Evolutionary conservation across 2,113 vertebrate species (phyloP), one percentile per base, ranked within the genome.

Genomic region (Halichoerus grypus): DNA sequence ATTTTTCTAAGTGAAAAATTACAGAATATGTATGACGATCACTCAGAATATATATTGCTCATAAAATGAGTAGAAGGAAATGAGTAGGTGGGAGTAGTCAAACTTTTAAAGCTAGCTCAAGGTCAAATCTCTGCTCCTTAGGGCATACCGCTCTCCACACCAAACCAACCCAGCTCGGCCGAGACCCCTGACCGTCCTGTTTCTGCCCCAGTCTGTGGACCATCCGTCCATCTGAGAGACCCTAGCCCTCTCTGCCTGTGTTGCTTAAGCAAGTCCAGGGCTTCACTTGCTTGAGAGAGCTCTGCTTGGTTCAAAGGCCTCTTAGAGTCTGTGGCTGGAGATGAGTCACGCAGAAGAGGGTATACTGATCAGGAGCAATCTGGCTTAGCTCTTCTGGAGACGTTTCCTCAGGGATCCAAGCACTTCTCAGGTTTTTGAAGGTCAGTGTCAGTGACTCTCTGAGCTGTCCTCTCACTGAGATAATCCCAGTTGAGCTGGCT

Each of bases 1-100:
- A 71, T 85, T 98, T 97, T 98, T 98, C 96, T 95, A 97, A 79
- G 76, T 97, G 92, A 69, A 93, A 94, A 90, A 92, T 97, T 87
- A 98, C 61, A 93, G 98, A 97, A 81, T 97, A 95, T 96, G 95
- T 92, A 86, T 96, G 97, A 94, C 61, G 85, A 98, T 95, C 94
- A 94, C 85, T 97, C 79, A 97, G 98, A 97, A 93, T 94, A 94
- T 59, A 24, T 83, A 93, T 55, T 96, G 72, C 98, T 98, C 96
- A 90, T 94, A 95, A 98, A 97, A 82, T 51, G 42, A 93, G 82
- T 69, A 80, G 42, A 89, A 97, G 71, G 93, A 93, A 96, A 80
- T 49, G 6, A 61, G 63, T 63, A 71, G 39, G 88, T 84, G 76
- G 88, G 94, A 95, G 81, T 79, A 76, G 79, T 85, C 95, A 95